These are phyloP conservation scores for Rhabdophis nuchalis DNA, from an alignment of 2,797 vertebrate genomes.

Conservation along the genomic window DNA sequence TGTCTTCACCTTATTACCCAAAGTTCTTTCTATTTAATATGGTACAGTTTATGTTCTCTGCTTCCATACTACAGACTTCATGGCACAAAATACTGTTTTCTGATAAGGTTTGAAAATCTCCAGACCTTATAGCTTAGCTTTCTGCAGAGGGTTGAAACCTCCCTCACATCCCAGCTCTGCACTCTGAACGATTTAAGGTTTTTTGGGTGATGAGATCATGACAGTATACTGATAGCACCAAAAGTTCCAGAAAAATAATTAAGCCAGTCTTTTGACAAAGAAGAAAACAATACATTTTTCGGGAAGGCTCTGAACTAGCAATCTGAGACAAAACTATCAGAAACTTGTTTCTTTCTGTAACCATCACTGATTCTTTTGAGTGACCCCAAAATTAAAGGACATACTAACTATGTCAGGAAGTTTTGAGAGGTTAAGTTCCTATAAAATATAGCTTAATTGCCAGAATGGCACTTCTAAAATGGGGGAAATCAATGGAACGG, in stretches of 20 bases:
- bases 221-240: neutral
- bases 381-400: neutral
- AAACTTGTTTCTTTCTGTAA: neutral
- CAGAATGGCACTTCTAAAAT: neutral
- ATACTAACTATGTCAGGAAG: neutral
- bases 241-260: neutral
- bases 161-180: neutral
- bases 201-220: neutral
- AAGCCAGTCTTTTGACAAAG: neutral
- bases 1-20: conserved; percentile 21
- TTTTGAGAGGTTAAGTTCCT: neutral
- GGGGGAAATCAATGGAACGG: neutral
- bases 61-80: neutral
- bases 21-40: neutral
- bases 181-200: neutral
- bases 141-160: neutral
- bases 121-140: conserved; percentile 1
- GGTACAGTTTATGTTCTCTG: neutral
- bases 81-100: fast-evolving
- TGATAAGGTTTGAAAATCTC: conserved; percentile 32
- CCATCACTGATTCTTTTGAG: neutral
- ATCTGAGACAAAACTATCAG: neutral
- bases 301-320: neutral
- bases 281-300: neutral
- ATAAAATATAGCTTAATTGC: neutral